Evolutionary conservation across 2,113 vertebrate species (phyloP).

Genomic region (Rhombomys opimus): DNA sequence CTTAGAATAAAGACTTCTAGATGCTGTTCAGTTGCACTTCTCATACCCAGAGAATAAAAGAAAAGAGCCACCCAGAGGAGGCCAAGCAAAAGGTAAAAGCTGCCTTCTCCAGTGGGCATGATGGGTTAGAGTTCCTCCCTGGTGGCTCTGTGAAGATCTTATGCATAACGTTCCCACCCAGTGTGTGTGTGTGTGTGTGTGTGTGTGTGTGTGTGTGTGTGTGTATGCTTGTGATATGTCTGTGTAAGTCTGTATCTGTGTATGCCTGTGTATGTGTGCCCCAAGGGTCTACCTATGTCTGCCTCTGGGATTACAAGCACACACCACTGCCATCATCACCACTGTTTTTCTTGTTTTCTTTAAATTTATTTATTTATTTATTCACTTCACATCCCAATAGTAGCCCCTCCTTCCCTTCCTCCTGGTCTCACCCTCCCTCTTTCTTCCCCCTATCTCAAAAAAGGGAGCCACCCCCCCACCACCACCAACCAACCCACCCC

Average conservation of each 20-base stretch:
- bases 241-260: not conserved
- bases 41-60: not conserved
- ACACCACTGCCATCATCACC: not conserved
- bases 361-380: too few relatives aligned
- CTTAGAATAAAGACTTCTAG: not conserved
- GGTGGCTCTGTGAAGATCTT: not conserved
- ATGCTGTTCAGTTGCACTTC: not conserved
- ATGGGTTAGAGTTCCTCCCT: not conserved
- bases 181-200: not conserved
- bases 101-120: not conserved
- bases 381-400: too few relatives aligned
- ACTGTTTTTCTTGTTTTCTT: not conserved
- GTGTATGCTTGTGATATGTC: not conserved
- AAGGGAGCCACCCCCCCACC: too few relatives aligned
- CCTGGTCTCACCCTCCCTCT: too few relatives aligned
- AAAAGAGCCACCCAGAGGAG: not conserved
- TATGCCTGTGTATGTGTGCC: not conserved
- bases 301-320: not conserved
- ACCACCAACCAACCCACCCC: too few relatives aligned
- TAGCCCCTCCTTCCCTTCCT: too few relatives aligned
- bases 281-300: not conserved
- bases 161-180: not conserved
- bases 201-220: not conserved
- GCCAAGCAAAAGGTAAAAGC: not conserved
- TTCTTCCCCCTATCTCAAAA: too few relatives aligned